Evolutionary conservation across 1,140 invertebrate species (phyloP).

Genomic region (Pteromalus puparum): DNA sequence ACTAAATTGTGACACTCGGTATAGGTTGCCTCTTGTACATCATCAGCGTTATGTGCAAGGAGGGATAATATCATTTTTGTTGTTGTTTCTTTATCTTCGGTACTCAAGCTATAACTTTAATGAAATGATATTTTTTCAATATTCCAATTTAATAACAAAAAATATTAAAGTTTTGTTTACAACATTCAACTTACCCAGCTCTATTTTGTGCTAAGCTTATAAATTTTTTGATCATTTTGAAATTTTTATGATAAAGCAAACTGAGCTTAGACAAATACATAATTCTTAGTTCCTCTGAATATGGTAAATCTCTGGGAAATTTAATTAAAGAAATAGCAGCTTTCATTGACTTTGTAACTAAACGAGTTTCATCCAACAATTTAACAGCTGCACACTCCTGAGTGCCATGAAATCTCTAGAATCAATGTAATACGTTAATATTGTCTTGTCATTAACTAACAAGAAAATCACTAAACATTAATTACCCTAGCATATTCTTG

Average conservation of each 20-base stretch:
- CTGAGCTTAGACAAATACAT: conserved; percentile 64
- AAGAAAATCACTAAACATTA: conserved; percentile 20
- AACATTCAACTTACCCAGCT: conserved; percentile 47
- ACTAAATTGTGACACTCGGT: conserved; percentile 69
- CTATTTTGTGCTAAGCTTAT: conserved; percentile 58
- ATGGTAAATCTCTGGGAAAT: conserved; percentile 37
- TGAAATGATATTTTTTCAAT: neutral
- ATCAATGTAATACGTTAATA: conserved; percentile 28
- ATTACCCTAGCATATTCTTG: conserved; percentile 67
- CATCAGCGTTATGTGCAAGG: conserved; percentile 64
- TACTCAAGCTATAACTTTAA: conserved; percentile 49
- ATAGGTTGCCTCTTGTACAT: conserved; percentile 70
- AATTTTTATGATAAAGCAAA: conserved; percentile 67
- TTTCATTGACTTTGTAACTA: conserved; percentile 65
- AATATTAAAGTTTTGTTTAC: conserved; percentile 12
- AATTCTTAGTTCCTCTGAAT: conserved; percentile 57
- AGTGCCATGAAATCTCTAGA: conserved; percentile 62
- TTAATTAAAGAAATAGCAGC: conserved; percentile 66
- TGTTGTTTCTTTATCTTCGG: conserved; percentile 57
- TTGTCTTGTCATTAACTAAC: neutral
- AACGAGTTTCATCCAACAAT: conserved; percentile 64
- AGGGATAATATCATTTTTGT: conserved; percentile 64
- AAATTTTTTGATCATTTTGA: conserved; percentile 60
- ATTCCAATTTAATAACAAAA: neutral
- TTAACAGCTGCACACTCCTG: conserved; percentile 58